Evolutionary conservation across 2,113 vertebrate species (phyloP).

Genomic region (Shinisaurus crocodilurus): DNA sequence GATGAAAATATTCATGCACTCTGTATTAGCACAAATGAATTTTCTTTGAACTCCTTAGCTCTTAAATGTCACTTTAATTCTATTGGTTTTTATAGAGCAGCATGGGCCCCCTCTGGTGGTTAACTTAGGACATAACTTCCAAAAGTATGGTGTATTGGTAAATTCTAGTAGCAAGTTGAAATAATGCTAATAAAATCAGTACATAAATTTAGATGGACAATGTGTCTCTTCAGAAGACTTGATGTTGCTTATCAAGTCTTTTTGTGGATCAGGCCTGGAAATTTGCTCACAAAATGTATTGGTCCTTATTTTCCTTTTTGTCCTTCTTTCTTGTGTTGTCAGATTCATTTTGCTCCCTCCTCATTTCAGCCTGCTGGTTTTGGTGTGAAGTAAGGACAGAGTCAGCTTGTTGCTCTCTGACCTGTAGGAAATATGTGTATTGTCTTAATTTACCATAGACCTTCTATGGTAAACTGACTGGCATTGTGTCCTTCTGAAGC

Average conservation of each 20-base stretch:
- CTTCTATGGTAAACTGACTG: background rate
- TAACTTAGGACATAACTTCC: background rate
- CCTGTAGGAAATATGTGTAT: background rate
- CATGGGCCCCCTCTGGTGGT: conserved; percentile 36
- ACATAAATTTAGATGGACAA: background rate
- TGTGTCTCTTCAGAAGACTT: background rate
- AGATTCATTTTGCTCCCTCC: background rate
- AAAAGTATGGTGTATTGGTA: background rate
- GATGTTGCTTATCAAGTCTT: background rate
- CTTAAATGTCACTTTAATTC: background rate
- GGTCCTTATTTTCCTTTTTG: background rate
- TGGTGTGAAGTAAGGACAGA: background rate
- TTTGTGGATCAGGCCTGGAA: background rate
- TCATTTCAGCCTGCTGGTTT: background rate
- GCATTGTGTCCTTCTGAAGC: background rate
- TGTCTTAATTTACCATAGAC: background rate
- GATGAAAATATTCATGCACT: background rate
- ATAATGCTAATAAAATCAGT: background rate
- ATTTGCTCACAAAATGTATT: background rate
- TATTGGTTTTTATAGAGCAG: background rate
- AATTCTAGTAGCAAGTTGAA: background rate
- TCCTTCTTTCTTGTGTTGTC: background rate
- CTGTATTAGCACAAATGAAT: background rate
- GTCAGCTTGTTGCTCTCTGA: background rate
- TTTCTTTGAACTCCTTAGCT: background rate